phyloP scores from a whole-genome alignment of 2,888 invertebrate genomes.

The Drosophila neonasuta region DNA sequence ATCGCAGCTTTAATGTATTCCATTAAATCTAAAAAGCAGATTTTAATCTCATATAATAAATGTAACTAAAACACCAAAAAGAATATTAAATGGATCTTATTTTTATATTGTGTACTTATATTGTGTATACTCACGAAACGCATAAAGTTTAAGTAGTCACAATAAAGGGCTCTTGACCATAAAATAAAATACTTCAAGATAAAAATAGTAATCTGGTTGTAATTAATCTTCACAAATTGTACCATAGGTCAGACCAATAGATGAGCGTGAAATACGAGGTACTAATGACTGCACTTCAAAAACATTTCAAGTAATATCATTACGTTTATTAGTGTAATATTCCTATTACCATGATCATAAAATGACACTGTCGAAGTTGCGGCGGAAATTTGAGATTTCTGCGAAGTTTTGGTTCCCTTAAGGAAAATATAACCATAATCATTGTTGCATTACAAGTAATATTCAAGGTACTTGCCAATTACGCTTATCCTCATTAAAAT shows the following conservation, averaged over 20 bases:
- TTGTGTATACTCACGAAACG: neutral
- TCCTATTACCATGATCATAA: too few relatives aligned
- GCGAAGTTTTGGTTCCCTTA: neutral
- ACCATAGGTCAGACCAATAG: neutral
- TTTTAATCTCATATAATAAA: constrained; percentile 7
- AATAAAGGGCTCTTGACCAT: neutral
- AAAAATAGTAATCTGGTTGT: neutral
- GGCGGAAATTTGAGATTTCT: neutral
- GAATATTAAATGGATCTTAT: neutral
- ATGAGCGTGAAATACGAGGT: neutral
- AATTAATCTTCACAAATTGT: constrained; percentile 2
- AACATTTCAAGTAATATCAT: neutral
- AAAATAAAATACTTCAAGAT: neutral
- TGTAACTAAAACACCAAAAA: neutral
- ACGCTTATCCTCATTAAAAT: neutral
- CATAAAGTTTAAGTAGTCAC: neutral
- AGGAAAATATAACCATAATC: neutral
- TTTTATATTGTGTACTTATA: neutral
- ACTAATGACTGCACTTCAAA: neutral
- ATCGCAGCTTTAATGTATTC: neutral
- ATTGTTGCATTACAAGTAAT: neutral
- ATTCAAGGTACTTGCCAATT: neutral
- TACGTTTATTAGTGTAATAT: neutral
- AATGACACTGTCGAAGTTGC: neutral
- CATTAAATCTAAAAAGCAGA: neutral